These are phyloP conservation scores for Cephonodes hylas DNA, from an alignment of 2,888 invertebrate genomes.

Conservation along the genomic window DNA sequence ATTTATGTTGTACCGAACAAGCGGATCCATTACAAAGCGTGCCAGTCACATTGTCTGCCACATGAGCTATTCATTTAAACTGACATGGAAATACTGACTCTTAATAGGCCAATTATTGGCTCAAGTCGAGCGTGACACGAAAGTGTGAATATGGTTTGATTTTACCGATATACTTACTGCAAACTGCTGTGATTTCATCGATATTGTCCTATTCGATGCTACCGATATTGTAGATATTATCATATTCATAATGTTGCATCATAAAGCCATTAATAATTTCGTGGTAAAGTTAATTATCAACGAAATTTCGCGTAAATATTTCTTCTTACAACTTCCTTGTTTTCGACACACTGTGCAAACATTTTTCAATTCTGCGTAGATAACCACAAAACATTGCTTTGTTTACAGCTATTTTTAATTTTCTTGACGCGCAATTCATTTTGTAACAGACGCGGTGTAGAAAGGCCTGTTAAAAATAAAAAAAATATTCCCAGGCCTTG, in stretches of 20 bases:
- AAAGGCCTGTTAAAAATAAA: neutral
- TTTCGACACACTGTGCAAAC: slow-evolving; percentile 10
- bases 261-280: neutral
- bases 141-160: slow-evolving; percentile 20
- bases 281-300: neutral
- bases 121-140: slow-evolving; percentile 12
- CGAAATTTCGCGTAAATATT: neutral
- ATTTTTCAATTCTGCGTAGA: slow-evolving; percentile 25
- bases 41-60: slow-evolving; percentile 43
- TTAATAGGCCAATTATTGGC: slow-evolving; percentile 36
- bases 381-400: slow-evolving; percentile 36
- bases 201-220: neutral
- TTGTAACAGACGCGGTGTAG: slow-evolving; percentile 11
- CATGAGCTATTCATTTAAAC: slow-evolving; percentile 35
- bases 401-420: slow-evolving; percentile 55
- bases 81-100: slow-evolving; percentile 29
- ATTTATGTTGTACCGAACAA: slow-evolving; percentile 25
- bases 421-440: slow-evolving; percentile 37
- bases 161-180: neutral
- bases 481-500: neutral
- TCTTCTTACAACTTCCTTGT: neutral
- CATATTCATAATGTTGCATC: neutral
- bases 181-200: neutral
- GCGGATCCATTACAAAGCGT: slow-evolving; percentile 6
- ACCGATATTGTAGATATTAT: neutral